Conservation (phyloP, 2,113 vertebrate genomes). For the Ammodytes marinus region DNA sequence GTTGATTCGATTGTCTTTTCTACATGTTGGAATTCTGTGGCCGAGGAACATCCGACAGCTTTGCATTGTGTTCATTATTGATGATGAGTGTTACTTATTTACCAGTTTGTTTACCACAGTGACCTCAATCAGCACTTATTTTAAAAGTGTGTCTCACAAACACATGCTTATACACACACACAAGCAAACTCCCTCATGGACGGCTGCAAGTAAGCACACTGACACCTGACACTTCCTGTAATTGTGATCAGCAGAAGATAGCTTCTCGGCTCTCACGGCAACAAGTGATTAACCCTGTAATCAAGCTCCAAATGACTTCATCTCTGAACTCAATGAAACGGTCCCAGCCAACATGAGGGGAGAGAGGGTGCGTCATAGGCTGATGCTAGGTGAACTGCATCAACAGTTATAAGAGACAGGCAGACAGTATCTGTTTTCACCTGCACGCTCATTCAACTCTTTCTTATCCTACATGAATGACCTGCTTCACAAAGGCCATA, state of each 20-base stretch:
- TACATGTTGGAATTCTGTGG: slow-evolving; percentile 39
- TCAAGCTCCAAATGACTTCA: slow-evolving; percentile 1
- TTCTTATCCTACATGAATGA: slow-evolving; percentile 1
- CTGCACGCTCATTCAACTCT: neutral
- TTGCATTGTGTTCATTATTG: slow-evolving; percentile 55
- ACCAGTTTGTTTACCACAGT: slow-evolving; percentile 37
- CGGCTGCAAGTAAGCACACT: neutral
- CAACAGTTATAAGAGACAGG: slow-evolving; percentile 1
- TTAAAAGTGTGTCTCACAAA: slow-evolving; percentile 5
- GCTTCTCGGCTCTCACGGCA: slow-evolving; percentile 21
- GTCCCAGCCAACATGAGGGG: neutral
- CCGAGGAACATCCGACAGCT: neutral
- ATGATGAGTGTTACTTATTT: slow-evolving; percentile 70
- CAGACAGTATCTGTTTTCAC: slow-evolving; percentile 12
- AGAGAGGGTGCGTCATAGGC: neutral
- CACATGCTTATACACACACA: neutral
- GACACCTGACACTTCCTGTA: slow-evolving; percentile 59
- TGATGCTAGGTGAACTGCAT: slow-evolving; percentile 13
- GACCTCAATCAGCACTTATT: slow-evolving; percentile 26
- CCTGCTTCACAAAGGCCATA: slow-evolving; percentile 6
- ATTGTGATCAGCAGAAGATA: slow-evolving; percentile 9
- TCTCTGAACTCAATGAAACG: slow-evolving; percentile 7
- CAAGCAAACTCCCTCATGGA: neutral
- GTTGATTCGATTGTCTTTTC: slow-evolving; percentile 1
- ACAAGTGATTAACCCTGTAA: slow-evolving; percentile 14